Evolutionary conservation across 2,888 invertebrate species (phyloP).

Genomic region (Adela reaumurella): DNA sequence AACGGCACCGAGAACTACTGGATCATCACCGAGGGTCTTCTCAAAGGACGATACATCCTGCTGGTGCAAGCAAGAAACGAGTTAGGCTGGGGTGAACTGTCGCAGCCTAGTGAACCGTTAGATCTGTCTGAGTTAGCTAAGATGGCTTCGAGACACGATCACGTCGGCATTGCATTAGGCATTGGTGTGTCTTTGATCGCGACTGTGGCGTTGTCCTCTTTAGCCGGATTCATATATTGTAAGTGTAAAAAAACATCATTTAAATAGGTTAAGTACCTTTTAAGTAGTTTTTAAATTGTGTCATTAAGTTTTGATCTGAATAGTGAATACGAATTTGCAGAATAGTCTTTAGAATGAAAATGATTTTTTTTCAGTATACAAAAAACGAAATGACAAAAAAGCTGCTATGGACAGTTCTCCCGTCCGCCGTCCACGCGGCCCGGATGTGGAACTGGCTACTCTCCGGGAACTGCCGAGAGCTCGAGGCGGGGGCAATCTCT

Average conservation of each 20-base stretch:
- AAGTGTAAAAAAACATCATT: too few species aligned
- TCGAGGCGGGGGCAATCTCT: not conserved
- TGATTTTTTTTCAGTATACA: slow-evolving; percentile 54
- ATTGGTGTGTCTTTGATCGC: slow-evolving; percentile 57
- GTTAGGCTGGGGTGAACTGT: slow-evolving; percentile 80
- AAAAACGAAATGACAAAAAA: slow-evolving; percentile 66
- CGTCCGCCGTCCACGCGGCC: slow-evolving; percentile 44
- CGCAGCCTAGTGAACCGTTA: slow-evolving; percentile 57
- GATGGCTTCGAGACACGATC: slow-evolving; percentile 47
- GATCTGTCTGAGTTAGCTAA: slow-evolving; percentile 18
- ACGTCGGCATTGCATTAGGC: slow-evolving; percentile 58
- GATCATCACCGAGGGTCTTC: slow-evolving; percentile 66
- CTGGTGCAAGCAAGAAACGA: slow-evolving; percentile 75
- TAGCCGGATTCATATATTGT: slow-evolving; percentile 6
- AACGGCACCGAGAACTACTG: slow-evolving; percentile 81
- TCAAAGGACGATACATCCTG: slow-evolving; percentile 63
- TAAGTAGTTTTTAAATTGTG: slow-evolving; percentile 20
- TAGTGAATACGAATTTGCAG: too few species aligned
- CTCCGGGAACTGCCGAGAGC: slow-evolving; percentile 70
- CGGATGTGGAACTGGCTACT: slow-evolving; percentile 83
- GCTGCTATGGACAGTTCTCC: slow-evolving; percentile 53
- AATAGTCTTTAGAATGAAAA: too few species aligned
- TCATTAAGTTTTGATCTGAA: too few species aligned
- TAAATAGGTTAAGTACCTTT: slow-evolving; percentile 1
- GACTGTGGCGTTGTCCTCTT: slow-evolving; percentile 25